Conservation (phyloP, 2,888 invertebrate species). For the Elgonia sp. region DNA sequence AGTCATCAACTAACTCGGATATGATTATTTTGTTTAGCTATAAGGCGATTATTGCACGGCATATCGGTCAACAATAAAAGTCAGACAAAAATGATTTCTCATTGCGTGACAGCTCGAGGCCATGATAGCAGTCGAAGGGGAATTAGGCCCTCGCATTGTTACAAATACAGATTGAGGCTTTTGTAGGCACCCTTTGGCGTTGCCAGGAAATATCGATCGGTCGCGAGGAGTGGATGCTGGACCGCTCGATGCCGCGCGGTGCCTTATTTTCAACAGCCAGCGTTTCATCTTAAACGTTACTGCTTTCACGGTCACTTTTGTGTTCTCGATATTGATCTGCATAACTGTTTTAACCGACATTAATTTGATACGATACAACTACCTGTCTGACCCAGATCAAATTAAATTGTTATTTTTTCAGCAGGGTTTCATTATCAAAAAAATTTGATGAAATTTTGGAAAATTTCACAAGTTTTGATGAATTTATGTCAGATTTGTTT, state of each 20-base stretch:
- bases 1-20: constrained; percentile 27
- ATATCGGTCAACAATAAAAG: constrained; percentile 45
- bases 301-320: too few relatives aligned
- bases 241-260: constrained; percentile 82
- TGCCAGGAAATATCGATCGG: constrained; percentile 86
- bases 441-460: too few relatives aligned
- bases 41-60: constrained; percentile 31
- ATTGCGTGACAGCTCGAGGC: constrained; percentile 57
- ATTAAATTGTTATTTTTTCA: neutral
- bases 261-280: too few relatives aligned
- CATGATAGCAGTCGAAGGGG: constrained; percentile 77
- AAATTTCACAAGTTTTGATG: too few relatives aligned
- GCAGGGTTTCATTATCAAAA: too few relatives aligned
- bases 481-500: too few relatives aligned
- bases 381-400: constrained; percentile 57
- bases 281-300: too few relatives aligned
- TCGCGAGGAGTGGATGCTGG: constrained; percentile 84
- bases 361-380: constrained; percentile 46
- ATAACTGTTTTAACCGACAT: constrained; percentile 64
- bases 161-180: constrained; percentile 84
- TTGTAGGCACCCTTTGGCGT: constrained; percentile 83
- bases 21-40: constrained; percentile 2
- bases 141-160: constrained; percentile 84
- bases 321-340: too few relatives aligned
- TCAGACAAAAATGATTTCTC: constrained; percentile 69